phyloP scores from a whole-genome alignment of 2,888 invertebrate species.

The Choreutis nemorana region DNA sequence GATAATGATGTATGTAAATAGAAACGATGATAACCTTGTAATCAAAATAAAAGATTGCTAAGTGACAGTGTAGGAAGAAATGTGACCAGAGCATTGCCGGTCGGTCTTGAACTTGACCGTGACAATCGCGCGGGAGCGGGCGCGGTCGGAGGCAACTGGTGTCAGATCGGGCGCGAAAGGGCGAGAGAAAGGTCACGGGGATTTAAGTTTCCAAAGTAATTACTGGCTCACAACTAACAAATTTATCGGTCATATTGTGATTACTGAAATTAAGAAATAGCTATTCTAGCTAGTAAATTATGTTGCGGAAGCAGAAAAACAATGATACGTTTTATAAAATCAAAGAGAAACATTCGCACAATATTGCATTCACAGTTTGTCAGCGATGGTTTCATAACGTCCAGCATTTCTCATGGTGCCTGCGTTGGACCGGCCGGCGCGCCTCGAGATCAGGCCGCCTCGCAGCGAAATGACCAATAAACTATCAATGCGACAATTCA shows the following conservation, averaged over 20 bases:
- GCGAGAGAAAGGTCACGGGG: slow-evolving; percentile 19
- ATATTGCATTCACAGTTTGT: slow-evolving; percentile 27
- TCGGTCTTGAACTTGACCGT: slow-evolving; percentile 51
- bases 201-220: background rate
- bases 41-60: too few relatives aligned
- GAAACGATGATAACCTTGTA: too few relatives aligned
- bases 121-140: slow-evolving; percentile 24
- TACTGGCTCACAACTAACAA: slow-evolving; percentile 1
- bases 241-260: slow-evolving; percentile 2
- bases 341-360: slow-evolving; percentile 7
- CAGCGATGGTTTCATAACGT: slow-evolving; percentile 43
- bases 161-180: slow-evolving; percentile 21
- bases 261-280: too few relatives aligned
- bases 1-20: too few relatives aligned
- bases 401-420: slow-evolving; percentile 32
- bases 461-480: slow-evolving; percentile 30
- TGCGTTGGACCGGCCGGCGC: slow-evolving; percentile 26
- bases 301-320: too few relatives aligned
- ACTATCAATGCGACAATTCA: slow-evolving; percentile 29
- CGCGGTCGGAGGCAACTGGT: slow-evolving; percentile 14
- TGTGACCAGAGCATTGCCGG: slow-evolving; percentile 1
- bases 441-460: slow-evolving; percentile 24
- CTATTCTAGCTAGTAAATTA: too few relatives aligned
- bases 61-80: slow-evolving; percentile 1
- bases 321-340: too few relatives aligned